Evolutionary conservation across 2,888 invertebrate genomes (phyloP), one percentile per base, ranked within the genome.

Genomic region (Tholera decimalis): DNA sequence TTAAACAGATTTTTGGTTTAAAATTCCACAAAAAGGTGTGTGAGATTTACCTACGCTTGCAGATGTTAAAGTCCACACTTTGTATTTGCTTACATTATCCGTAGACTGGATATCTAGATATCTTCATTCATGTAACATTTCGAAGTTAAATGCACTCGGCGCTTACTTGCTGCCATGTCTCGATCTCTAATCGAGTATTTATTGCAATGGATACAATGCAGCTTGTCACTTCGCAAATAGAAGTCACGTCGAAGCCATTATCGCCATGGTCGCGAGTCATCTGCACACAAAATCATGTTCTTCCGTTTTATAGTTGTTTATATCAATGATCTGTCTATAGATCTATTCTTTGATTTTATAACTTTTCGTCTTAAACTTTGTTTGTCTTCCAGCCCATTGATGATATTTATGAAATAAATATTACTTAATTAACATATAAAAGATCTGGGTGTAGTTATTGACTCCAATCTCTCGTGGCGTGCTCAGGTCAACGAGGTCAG

Each of bases 181-280:
- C 54, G 65, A 82, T 73, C 64, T 79, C 70, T 76, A 81, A 76
- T 81, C 73, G 73, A 62, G 49, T 67, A 76, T 65, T 73, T 76
- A 70, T 81, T 75, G 67, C 57, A 55, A 61, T 57, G 61, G 61
- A 68, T 50, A 73, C 67, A 76, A 75, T 73, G 63, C 60, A 60
- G 67, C 60, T 68, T 71, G 78, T 80, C 71, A 66, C 63, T 70
- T 79, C 62, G 74, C 81, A 83, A 87, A 88, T 85, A 81, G 82
- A 74, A 87, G 90, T 91, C 91, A 91, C 89, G 91, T 89, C 83
- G 85, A 73, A 53, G 62, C 83, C 84, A 90, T 92, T 90, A 91
- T 82, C 81, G 83, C 80, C 78, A 78, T 83, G 80, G 71, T 80
- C 85, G 82, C 82, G 77, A 85, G 79, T 85, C 85, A 83, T 83